phyloP scores from a whole-genome alignment of 2,888 invertebrate genomes.

The Protonemura montana region DNA sequence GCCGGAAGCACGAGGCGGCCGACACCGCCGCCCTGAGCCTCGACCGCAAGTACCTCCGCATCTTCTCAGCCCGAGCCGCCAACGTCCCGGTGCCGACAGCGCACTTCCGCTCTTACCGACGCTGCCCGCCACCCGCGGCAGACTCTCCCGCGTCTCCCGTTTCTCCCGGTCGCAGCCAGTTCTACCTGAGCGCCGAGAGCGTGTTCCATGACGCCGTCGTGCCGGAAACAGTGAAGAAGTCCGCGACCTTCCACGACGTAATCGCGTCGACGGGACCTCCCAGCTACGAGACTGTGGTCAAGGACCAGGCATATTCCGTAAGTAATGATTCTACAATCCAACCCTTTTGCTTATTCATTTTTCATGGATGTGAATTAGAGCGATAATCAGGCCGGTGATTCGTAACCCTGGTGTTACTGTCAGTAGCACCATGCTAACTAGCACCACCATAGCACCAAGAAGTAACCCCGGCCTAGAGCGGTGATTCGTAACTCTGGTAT shows the following conservation, averaged over 20 bases:
- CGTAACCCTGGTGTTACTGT: too few species aligned
- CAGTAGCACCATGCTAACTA: too few species aligned
- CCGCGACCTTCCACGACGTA: constrained; percentile 9
- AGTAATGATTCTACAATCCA: too few species aligned
- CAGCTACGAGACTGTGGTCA: constrained; percentile 25
- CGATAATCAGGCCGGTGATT: too few species aligned
- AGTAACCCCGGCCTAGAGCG: too few species aligned
- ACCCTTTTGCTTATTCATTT: too few species aligned
- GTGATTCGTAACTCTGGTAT: too few species aligned
- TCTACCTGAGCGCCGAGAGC: constrained; percentile 38
- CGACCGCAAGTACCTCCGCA: constrained; percentile 73
- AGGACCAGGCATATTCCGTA: background rate
- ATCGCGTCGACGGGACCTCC: background rate
- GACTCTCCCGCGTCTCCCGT: background rate
- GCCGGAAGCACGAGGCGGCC: constrained; percentile 54
- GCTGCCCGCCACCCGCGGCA: background rate
- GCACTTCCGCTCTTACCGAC: constrained; percentile 65
- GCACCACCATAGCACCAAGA: too few species aligned
- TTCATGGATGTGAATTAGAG: too few species aligned
- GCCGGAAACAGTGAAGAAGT: constrained; percentile 20
- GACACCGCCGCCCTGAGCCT: constrained; percentile 66
- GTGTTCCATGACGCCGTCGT: constrained; percentile 29
- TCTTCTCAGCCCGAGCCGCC: constrained; percentile 61
- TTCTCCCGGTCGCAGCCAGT: background rate
- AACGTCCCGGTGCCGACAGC: constrained; percentile 77